Evolutionary conservation across 2,113 vertebrate species (phyloP), one percentile per base, ranked within the genome.

Genomic region (Saguinus midas): DNA sequence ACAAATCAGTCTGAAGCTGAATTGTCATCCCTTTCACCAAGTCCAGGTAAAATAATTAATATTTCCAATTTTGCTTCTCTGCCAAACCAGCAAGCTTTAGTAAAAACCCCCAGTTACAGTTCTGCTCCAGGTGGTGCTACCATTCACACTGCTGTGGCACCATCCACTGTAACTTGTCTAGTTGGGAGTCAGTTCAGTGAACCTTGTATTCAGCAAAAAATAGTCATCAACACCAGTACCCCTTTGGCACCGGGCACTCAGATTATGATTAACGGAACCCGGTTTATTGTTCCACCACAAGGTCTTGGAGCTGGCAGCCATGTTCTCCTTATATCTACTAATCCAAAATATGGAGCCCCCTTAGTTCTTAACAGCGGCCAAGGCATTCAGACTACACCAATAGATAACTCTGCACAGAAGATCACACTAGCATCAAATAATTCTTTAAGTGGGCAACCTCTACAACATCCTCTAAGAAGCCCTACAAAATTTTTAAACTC

Each of bases 191-290:
- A 98, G 0, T 64, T 98, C 68, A 98, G 79, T 96, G 99, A 99
- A 85, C 80, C 98, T 96, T 98, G 98, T 76, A 85, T 99, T 97
- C 99, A 99, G 83, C 99, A 99, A 98, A 99, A 99, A 97, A 99
- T 99, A 97, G 98, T 99, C 76, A 99, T 99, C 97, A 99, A 99
- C 96, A 99, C 99, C 5, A 99, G 98, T 94, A 98, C 99, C 8
- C 99, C 99, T 90, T 99, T 99, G 91, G 99, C 99, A 96, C 99
- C 99, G 97, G 99, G 99, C 94, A 99, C 99, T 92, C 99, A 99
- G 92, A 99, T 99, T 87, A 98, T 99, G 96, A 99, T 99, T 96
- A 99, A 99, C 95, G 99, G 99, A 97, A 98, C 99, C 87, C 96
- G 99, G 80, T 99, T 99, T 98, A 98, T 99, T 97, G 99, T 99